Conservation (phyloP, 2,797 vertebrate genomes). For the Lepus oiostolus region DNA sequence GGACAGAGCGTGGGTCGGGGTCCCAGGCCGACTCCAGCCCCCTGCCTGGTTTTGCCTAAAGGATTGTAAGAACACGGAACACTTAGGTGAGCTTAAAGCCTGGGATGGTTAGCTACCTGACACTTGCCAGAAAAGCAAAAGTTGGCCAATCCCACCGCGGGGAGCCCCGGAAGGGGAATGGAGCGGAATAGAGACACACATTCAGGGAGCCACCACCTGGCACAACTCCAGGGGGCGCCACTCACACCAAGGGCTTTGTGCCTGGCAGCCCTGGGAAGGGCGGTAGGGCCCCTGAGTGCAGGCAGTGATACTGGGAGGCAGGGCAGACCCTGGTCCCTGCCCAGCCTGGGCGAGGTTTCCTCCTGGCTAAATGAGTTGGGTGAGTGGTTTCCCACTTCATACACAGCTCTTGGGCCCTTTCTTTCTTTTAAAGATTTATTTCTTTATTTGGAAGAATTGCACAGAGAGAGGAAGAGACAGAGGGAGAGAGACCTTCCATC, state of each 20-base stretch:
- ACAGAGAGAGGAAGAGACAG: too few species aligned
- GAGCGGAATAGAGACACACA: rapidly evolving
- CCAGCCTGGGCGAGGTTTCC: background rate
- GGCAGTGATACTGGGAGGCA: too few species aligned
- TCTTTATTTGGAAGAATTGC: too few species aligned
- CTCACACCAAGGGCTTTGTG: too few species aligned
- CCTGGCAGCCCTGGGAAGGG: background rate
- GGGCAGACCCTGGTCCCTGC: background rate
- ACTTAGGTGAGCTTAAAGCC: background rate
- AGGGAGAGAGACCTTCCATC: too few species aligned
- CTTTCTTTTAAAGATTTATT: too few species aligned
- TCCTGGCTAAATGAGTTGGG: background rate
- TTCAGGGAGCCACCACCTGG: rapidly evolving
- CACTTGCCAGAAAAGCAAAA: background rate
- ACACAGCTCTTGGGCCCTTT: background rate
- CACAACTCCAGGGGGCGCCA: background rate
- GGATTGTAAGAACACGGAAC: background rate
- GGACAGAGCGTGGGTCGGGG: too few species aligned
- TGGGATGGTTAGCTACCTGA: background rate
- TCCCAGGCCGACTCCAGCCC: background rate
- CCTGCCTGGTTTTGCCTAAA: background rate
- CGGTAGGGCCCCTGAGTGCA: background rate
- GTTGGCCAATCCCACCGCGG: rapidly evolving
- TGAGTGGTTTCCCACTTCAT: background rate
- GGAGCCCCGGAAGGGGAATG: background rate